These are phyloP conservation scores for Budorcas taxicolor DNA, from an alignment of 2,113 vertebrate species.

Conservation along the genomic window DNA sequence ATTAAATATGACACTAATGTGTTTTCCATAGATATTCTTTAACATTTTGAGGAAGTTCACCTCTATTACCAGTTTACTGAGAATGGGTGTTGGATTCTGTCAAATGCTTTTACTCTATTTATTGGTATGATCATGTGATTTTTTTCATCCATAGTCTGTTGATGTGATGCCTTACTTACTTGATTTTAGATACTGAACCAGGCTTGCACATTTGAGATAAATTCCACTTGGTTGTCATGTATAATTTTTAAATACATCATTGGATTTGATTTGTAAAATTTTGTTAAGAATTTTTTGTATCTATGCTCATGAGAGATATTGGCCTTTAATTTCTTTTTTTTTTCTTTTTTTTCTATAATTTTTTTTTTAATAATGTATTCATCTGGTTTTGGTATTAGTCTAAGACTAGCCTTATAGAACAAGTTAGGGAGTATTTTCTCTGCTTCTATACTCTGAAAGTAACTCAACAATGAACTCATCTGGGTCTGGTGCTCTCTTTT, in stretches of 20 bases:
- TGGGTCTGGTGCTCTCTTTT: background rate
- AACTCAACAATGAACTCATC: background rate
- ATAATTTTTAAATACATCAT: background rate
- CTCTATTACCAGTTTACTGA: background rate
- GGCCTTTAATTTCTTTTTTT: background rate
- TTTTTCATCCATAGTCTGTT: background rate
- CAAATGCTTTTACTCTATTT: background rate
- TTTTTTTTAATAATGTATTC: background rate
- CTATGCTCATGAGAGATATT: background rate
- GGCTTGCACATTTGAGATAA: background rate
- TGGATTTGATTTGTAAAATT: background rate
- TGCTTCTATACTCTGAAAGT: background rate
- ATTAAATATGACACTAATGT: background rate
- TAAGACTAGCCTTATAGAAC: background rate
- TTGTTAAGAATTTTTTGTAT: background rate
- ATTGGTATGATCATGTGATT: background rate
- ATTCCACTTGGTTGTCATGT: background rate
- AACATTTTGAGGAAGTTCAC: background rate
- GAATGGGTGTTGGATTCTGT: background rate
- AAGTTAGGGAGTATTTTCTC: background rate
- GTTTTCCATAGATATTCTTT: background rate
- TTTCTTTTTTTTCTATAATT: background rate
- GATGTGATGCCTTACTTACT: background rate
- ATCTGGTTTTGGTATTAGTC: background rate
- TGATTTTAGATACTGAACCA: background rate